Percentiles rank a stretch among this genome's conserved stretches.
These are phyloP conservation scores for Lottia scabra DNA, from an alignment of 2,888 invertebrate genomes.

Conservation along the genomic window DNA sequence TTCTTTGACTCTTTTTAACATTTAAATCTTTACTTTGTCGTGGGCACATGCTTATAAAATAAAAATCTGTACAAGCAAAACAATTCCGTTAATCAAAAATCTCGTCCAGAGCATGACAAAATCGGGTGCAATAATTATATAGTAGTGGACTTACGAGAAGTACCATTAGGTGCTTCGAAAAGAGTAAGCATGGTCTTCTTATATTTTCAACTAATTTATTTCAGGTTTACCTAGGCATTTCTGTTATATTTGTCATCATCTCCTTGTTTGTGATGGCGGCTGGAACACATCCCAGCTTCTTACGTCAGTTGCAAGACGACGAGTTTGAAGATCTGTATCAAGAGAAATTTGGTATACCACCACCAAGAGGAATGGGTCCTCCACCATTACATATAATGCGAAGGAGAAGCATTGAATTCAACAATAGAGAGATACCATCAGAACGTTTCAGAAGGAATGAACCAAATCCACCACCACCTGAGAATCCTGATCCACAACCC, in stretches of 20 bases:
- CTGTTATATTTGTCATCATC: slow-evolving; percentile 40
- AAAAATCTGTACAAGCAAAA: no score
- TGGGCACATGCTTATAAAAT: no score
- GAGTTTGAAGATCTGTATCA: slow-evolving; percentile 43
- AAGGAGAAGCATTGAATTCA: background rate
- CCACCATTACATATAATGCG: background rate
- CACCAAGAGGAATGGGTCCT: background rate
- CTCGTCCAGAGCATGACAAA: no score
- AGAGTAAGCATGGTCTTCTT: no score
- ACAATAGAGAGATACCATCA: background rate
- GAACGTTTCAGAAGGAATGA: background rate
- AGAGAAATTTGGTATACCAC: slow-evolving; percentile 25
- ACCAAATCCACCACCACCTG: no score
- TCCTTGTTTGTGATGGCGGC: slow-evolving; percentile 49
- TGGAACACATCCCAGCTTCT: slow-evolving; percentile 44
- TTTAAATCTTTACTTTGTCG: no score
- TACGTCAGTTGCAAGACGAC: slow-evolving; percentile 28
- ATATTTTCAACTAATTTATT: slow-evolving; percentile 10
- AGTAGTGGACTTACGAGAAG: no score
- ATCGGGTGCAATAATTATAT: no score
- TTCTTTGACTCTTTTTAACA: no score
- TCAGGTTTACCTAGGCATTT: slow-evolving; percentile 47
- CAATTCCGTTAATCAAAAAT: no score
- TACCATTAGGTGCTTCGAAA: no score
- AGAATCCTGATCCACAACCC: background rate